Percentiles rank a stretch among this genome's conserved stretches.
phyloP scores from a whole-genome alignment of 2,113 vertebrate species.

The Sigmodon hispidus region DNA sequence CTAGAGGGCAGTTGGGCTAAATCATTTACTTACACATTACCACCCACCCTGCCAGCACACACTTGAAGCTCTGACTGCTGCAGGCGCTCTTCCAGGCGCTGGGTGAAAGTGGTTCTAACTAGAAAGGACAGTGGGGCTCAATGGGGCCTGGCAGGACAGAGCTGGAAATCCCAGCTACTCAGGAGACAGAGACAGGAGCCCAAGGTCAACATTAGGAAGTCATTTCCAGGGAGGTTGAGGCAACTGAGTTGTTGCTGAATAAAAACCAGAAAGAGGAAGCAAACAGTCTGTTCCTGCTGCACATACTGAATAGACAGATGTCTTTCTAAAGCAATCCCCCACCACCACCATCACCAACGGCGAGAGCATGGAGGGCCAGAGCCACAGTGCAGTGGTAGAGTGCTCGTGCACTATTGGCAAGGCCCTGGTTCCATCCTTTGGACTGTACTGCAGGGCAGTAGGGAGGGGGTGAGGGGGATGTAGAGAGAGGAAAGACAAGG shows the following conservation, averaged over 20 bases:
- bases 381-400: neutral
- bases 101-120: neutral
- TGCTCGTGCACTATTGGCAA: neutral
- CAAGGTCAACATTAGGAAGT: neutral
- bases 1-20: no score
- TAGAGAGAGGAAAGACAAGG: neutral
- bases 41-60: neutral
- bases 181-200: neutral
- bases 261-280: neutral
- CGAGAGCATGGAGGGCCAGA: neutral
- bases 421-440: neutral
- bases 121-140: neutral
- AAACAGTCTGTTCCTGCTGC: neutral
- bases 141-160: neutral
- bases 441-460: neutral
- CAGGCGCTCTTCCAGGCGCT: neutral
- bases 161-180: neutral
- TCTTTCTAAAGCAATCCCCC: neutral
- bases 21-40: rapidly evolving
- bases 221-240: neutral
- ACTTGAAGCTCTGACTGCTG: neutral
- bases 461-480: neutral
- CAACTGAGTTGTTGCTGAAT: neutral
- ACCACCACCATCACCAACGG: no score
- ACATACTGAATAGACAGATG: neutral